Base-by-base conservation (phyloP, 2,797 vertebrate genomes). In the Molothrus ater region DNA sequence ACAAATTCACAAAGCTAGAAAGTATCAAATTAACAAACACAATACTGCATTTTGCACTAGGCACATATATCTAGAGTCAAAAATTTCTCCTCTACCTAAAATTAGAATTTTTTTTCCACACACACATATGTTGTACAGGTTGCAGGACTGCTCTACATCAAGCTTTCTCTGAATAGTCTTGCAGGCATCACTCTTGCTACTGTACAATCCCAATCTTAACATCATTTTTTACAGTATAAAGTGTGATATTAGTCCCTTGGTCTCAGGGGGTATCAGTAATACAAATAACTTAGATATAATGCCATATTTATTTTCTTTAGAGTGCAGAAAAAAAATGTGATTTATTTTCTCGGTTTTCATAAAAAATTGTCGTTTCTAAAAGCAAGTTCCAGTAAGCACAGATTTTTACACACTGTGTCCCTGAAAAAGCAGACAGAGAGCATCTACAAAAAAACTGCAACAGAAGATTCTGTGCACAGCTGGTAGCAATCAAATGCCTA, bases 181-280 rank as follows among this genome's bases (percentile, higher is more conserved):
- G 34, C 34, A 76, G 29, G 10, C 4, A 0, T 63, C 28, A 80
- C 53, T 88, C 12, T 74, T 7, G 1, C 66, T 66, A 76, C 31
- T 69, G 45, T 17, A 45, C n/a, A 95, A 86, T 91, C 54, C 64
- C 48, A 91, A 53, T 34, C 54, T 81, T 86, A 81, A 70, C 48
- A 82, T 82, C 13, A 88, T 95, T 92, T 94, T 81, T 86, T 73
- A 88, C 60, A 36, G 64, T 65, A 31, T 59, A 74, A 95, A 82
- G 53, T 59, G 42, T 72, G 47, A 65, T 69, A 92, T 88, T 88
- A 78, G 26, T 85, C 51, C 28, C 42, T 95, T 92, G 21, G 53
- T 88, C 57, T 68, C 53, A 86, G 45, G 17, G 17, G 53, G 6
- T 76, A 65, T 42, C 48, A 47, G 56, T 47, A 73, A 84, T 59